Percentiles rank a stretch among this genome's conserved stretches.
Evolutionary conservation across 1,140 invertebrate genomes (phyloP).

Genomic region (Euglossa dilemma): DNA sequence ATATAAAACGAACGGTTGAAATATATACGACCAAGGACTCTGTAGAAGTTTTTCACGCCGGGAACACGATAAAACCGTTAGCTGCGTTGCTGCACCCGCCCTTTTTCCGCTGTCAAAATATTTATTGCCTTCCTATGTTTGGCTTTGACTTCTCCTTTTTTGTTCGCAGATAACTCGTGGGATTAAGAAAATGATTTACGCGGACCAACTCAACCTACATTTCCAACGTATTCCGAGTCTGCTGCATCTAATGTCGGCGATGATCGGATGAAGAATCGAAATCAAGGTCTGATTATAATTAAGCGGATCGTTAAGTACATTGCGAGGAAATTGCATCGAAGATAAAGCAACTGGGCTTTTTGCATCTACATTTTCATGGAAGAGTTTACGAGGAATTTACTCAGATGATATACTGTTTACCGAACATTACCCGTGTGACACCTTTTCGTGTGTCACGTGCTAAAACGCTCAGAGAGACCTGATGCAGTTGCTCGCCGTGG

Average conservation of each 20-base stretch:
- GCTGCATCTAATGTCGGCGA: background rate
- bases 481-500: slow-evolving; percentile 7
- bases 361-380: no score
- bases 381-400: background rate
- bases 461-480: background rate
- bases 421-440: background rate
- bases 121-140: background rate
- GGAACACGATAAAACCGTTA: slow-evolving; percentile 36
- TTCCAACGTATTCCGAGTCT: background rate
- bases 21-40: background rate
- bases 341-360: background rate
- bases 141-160: background rate
- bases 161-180: background rate
- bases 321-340: slow-evolving; percentile 16
- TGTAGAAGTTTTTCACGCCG: background rate
- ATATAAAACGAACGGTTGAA: slow-evolving; percentile 38
- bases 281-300: background rate
- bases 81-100: background rate
- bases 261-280: background rate
- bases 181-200: slow-evolving; percentile 18
- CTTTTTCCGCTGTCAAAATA: background rate
- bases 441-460: background rate
- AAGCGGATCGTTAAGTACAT: slow-evolving; percentile 1
- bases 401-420: background rate
- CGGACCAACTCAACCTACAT: slow-evolving; percentile 3